Conservation (phyloP, 2,797 vertebrate species). For the Gouania willdenowi region DNA sequence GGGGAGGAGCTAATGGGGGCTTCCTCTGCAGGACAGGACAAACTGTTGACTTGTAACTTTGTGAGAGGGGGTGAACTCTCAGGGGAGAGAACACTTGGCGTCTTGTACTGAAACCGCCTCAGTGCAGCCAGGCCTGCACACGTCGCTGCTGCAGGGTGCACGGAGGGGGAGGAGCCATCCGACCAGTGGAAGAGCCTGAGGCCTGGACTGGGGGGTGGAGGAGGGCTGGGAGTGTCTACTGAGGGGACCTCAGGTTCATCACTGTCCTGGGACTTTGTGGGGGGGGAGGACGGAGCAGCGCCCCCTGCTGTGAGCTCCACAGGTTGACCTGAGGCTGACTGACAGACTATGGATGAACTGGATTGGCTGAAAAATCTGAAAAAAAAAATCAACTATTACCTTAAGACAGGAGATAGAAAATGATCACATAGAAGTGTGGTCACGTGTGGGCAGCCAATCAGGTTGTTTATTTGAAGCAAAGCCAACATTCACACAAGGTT, state of each 20-base stretch:
- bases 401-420: neutral
- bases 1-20: neutral
- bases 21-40: no score
- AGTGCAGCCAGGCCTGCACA: conserved; percentile 41
- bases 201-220: conserved; percentile 35
- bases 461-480: no score
- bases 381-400: no score
- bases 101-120: conserved; percentile 72
- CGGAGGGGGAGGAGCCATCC: conserved; percentile 24
- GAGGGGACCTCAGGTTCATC: conserved; percentile 13
- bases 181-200: conserved; percentile 77
- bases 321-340: no score
- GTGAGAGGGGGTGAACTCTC: conserved; percentile 6
- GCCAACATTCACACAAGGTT: no score
- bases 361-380: conserved; percentile 82
- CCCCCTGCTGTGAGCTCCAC: no score
- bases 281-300: neutral
- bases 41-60: no score
- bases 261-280: neutral
- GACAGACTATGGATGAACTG: conserved; percentile 11
- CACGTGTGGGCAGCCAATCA: no score
- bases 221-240: conserved; percentile 44
- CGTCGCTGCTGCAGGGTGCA: conserved; percentile 10
- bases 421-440: no score
- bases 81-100: conserved; percentile 12